Conservation (phyloP, 2,888 invertebrate genomes). For the Shargacucullia verbasci region DNA sequence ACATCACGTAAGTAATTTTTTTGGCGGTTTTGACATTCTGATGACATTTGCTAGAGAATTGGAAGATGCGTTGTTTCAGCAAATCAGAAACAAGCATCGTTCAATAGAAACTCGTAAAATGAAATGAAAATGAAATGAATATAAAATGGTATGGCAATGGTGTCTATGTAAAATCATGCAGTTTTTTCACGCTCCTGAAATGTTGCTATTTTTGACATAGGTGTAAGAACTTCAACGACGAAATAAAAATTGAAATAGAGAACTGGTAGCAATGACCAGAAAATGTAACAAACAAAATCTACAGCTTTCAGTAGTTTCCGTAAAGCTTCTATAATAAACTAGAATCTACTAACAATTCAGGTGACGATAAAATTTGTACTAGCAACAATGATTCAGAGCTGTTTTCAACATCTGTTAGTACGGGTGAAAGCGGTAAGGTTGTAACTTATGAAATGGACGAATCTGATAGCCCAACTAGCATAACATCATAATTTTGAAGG, state of each 20-base stretch:
- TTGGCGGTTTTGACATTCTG: too few relatives aligned
- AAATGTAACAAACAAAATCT: not conserved
- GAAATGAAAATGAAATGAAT: too few relatives aligned
- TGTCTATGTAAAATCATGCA: too few relatives aligned
- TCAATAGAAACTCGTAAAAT: too few relatives aligned
- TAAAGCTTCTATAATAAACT: conserved; percentile 39
- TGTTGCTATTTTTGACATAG: too few relatives aligned
- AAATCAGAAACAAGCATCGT: too few relatives aligned
- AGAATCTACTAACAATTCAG: conserved; percentile 18
- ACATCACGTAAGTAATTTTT: too few relatives aligned
- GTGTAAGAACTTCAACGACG: too few relatives aligned
- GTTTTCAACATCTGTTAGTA: conserved; percentile 33
- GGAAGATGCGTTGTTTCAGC: too few relatives aligned
- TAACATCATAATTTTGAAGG: conserved; percentile 29
- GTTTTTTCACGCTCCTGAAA: too few relatives aligned
- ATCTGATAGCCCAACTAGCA: conserved; percentile 29
- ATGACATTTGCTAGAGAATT: too few relatives aligned
- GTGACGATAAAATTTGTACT: conserved; percentile 37
- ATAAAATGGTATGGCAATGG: too few relatives aligned
- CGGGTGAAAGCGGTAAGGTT: conserved; percentile 40
- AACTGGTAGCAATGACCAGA: conserved; percentile 11
- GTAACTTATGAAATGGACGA: conserved; percentile 32
- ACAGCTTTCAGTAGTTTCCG: conserved; percentile 9
- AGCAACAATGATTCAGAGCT: conserved; percentile 44
- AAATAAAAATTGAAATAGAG: not conserved